Evolutionary conservation across 1,140 invertebrate species (phyloP).

Genomic region (Micrasema longulum): DNA sequence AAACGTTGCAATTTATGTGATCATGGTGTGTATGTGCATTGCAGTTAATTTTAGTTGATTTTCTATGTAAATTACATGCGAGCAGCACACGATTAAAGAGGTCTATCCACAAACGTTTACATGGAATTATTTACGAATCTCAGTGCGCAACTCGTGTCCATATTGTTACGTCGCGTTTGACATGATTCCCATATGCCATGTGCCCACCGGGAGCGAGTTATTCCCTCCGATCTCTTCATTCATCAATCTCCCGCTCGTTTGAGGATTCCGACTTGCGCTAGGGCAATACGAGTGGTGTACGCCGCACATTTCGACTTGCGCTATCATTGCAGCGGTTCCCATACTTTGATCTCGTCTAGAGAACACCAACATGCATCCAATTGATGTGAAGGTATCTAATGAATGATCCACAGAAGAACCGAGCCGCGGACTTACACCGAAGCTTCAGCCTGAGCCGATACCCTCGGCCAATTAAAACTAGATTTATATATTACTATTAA

Average conservation of each 20-base stretch:
- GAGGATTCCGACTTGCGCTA: constrained; percentile 2
- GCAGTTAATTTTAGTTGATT: too few species aligned
- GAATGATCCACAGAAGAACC: constrained; percentile 8
- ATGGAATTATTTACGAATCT: too few species aligned
- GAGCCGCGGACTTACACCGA: constrained; percentile 15
- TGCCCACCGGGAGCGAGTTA: constrained; percentile 8
- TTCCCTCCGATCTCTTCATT: not conserved
- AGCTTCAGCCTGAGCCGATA: constrained; percentile 21
- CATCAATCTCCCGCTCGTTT: constrained; percentile 14
- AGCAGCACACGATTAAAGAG: too few species aligned
- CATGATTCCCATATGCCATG: not conserved
- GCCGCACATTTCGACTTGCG: too few species aligned
- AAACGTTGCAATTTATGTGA: too few species aligned
- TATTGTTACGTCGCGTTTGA: too few species aligned
- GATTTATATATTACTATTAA: constrained; percentile 32
- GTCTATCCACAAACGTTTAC: too few species aligned
- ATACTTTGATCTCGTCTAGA: constrained; percentile 20
- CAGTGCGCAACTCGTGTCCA: too few species aligned
- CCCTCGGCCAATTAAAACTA: constrained; percentile 21
- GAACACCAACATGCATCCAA: constrained; percentile 19
- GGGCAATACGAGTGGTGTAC: not conserved
- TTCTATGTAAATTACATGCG: too few species aligned
- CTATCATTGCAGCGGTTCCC: constrained; percentile 11
- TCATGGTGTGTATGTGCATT: too few species aligned
- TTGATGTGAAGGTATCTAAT: constrained; percentile 28